Conservation (phyloP, 2,113 vertebrate genomes). For the Tricholaema leucomelas region DNA sequence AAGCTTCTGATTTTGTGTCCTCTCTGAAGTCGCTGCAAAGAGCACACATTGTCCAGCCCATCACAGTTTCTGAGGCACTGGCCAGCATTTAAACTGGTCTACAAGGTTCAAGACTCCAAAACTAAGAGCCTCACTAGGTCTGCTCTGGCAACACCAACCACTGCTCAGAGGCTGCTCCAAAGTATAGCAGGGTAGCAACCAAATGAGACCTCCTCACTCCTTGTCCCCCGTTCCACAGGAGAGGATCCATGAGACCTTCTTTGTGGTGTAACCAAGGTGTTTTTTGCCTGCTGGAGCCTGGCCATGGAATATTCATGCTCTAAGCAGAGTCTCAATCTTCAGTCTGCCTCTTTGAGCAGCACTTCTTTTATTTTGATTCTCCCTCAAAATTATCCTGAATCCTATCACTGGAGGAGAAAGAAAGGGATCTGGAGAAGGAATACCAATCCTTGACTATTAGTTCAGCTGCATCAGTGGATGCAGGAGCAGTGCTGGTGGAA, state of each 20-base stretch:
- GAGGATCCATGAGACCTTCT: neutral
- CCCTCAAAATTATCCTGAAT: neutral
- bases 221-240: too few relatives aligned
- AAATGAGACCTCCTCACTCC: neutral
- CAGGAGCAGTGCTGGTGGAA: neutral
- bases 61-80: neutral
- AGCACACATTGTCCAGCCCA: fast-evolving
- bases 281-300: neutral
- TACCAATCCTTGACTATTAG: neutral
- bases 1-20: neutral
- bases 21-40: neutral
- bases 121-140: neutral
- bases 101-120: neutral
- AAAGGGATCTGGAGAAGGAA: neutral
- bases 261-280: too few relatives aligned
- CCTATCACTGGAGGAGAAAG: neutral
- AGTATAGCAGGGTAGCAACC: neutral
- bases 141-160: neutral
- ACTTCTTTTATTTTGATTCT: neutral
- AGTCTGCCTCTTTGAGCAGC: neutral
- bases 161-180: neutral
- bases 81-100: neutral
- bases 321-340: neutral
- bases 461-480: neutral
- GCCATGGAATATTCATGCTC: neutral